Evolutionary conservation across 2,797 vertebrate species (phyloP), one percentile per base, ranked within the genome.

Genomic region (Pseudochirops corinnae): DNA sequence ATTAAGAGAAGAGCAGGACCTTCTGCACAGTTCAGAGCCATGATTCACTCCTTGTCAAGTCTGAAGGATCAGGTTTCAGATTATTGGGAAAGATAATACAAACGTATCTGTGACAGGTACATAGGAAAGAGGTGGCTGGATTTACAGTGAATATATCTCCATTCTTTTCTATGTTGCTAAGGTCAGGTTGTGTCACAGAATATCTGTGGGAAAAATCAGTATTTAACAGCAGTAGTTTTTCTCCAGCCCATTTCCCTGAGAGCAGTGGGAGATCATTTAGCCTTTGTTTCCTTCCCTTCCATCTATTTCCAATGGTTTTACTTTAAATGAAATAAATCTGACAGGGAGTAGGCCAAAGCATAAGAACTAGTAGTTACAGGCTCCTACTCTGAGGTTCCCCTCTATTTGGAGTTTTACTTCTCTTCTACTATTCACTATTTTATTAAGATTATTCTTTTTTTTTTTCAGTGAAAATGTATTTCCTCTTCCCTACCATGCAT

Each of bases 141-240:
- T 55, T 96, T 92, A 96, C 93, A 94, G 90, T 94, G 56, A 90
- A 94, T 95, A 14, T 56, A 90, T 92, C 55, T 53, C 94, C 46
- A 26, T 91, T 46, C 92, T 67, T 82, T 82, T 46, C 56, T 93
- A 56, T 92, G 55, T 67, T 94, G 93, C 92, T 90, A 93, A 94
- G 97, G 95, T 62, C n/a, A 53, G 93, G 52, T 26, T 90, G 94
- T 96, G 74, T 46, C 39, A 50, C 74, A 46, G 74, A 50, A 50
- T 46, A 87, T 87, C 74, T 87, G 39, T 0, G 13, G 74, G 74
- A 50, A 87, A 82, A 87, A 87, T 10, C 74, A 87, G 16, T 87
- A 50, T 87, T 87, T 87, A 87, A 87, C 74, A 87, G 74, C 74
- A 87, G 74, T 87, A 87, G 74, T 26, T 87, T 87, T 87, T 87